Base-by-base conservation (phyloP, 2,888 invertebrate species). In the Atethmia centrago region DNA sequence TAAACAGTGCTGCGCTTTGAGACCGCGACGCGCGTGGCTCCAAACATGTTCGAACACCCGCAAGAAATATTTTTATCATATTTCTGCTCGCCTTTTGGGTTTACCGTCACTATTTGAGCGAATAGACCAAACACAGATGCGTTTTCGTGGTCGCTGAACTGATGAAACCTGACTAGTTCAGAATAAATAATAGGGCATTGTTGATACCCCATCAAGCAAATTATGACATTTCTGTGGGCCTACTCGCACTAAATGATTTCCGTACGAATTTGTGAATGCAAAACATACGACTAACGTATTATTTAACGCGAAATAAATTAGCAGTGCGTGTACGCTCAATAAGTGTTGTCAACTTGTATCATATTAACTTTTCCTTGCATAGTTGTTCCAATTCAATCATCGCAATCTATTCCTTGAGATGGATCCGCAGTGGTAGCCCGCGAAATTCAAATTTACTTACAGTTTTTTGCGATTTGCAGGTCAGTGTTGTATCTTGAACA, bases 351-450 rank as follows among this genome's bases (percentile, higher is more conserved):
- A n/a, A 16, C 36, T 28, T 45, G 19, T 40, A 1, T 45, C 8
- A 21, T 59, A 28, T 28, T 28, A 45, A 59, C 49, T n/a, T 45
- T 53, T 21, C 16, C 25, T 25, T 47, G 19, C 40, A 25, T 58
- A 42, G 49, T 56, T 31, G 28, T 55, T 12, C 56, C 21, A 65
- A 21, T 75, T 53, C 49, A 21, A 10, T 58, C 5, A 40, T 77
- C 40, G 68, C 1, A 51, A n/a, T 77, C 28, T 31, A 36, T 53
- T 31, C 64, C 36, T 14, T n/a, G n/a, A n/a, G n/a, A n/a, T n/a
- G n/a, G n/a, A n/a, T n/a, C n/a, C n/a, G n/a, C n/a, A n/a, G n/a
- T n/a, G n/a, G n/a, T n/a, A n/a, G n/a, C n/a, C n/a, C n/a, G n/a
- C n/a, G n/a, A n/a, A n/a, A n/a, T n/a, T n/a, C n/a, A n/a, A n/a